Conservation (phyloP, 2,113 vertebrate species). For the Atlantisia rogersi region DNA sequence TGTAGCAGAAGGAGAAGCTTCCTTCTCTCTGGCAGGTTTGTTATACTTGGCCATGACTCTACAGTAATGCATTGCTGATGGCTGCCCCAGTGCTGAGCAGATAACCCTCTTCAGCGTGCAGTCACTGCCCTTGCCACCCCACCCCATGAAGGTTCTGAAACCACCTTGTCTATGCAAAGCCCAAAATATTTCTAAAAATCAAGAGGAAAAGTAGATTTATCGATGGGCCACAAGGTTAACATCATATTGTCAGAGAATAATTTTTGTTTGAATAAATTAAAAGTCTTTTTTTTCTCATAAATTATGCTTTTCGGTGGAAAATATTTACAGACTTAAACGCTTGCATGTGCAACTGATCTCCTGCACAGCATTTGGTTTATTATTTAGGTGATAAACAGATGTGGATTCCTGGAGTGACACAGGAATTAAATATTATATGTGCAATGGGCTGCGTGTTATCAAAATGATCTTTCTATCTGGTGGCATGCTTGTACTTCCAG, state of each 20-base stretch:
- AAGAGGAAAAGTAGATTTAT: neutral
- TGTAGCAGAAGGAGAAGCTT: neutral
- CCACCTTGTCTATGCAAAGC: neutral
- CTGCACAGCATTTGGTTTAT: neutral
- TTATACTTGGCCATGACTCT: neutral
- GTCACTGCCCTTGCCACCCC: neutral
- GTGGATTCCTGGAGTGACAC: neutral
- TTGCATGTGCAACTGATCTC: neutral
- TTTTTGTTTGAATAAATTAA: neutral
- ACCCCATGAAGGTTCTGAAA: neutral
- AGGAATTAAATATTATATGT: neutral
- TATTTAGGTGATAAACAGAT: neutral
- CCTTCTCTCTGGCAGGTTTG: neutral
- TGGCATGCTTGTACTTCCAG: neutral
- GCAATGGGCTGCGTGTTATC: neutral
- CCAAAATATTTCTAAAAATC: neutral
- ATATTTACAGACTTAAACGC: neutral
- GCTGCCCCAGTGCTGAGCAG: neutral
- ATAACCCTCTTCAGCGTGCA: neutral
- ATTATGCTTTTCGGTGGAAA: neutral
- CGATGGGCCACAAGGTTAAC: neutral
- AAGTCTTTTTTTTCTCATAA: neutral
- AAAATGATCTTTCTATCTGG: neutral
- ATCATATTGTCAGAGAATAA: neutral
- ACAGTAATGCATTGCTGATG: neutral